Evolutionary conservation across 1,140 invertebrate genomes (phyloP).

Genomic region (Neotoxoptera formosana): DNA sequence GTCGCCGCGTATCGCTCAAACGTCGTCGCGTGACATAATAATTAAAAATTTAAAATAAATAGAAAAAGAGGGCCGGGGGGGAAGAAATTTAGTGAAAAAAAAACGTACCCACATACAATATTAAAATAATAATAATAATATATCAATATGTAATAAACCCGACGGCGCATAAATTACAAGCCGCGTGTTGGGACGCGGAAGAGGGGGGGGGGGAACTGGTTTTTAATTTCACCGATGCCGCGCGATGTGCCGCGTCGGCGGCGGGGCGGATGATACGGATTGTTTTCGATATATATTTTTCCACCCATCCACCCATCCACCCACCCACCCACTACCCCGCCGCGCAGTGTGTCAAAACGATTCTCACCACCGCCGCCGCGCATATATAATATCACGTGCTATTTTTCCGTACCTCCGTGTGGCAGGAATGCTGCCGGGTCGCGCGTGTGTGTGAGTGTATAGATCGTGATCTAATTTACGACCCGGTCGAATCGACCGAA

Average conservation of each 20-base stretch:
- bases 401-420: not conserved
- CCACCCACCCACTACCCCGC: not conserved
- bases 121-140: not conserved
- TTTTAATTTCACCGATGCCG: not conserved
- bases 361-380: not conserved
- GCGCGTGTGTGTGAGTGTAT: not conserved
- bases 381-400: not conserved
- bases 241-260: too few species aligned
- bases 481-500: constrained; percentile 34
- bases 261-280: not conserved
- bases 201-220: not conserved
- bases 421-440: not conserved
- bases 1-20: not conserved
- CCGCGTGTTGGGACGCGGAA: not conserved
- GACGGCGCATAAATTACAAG: not conserved
- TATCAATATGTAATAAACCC: constrained; percentile 9
- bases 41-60: not conserved
- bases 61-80: not conserved
- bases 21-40: not conserved
- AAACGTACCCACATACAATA: not conserved
- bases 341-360: not conserved
- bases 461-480: constrained; percentile 42
- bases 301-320: too few species aligned
- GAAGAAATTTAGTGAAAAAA: not conserved
- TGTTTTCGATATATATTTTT: constrained; percentile 5